phyloP scores from a whole-genome alignment of 2,797 vertebrate species.

The Artibeus jamaicensis region DNA sequence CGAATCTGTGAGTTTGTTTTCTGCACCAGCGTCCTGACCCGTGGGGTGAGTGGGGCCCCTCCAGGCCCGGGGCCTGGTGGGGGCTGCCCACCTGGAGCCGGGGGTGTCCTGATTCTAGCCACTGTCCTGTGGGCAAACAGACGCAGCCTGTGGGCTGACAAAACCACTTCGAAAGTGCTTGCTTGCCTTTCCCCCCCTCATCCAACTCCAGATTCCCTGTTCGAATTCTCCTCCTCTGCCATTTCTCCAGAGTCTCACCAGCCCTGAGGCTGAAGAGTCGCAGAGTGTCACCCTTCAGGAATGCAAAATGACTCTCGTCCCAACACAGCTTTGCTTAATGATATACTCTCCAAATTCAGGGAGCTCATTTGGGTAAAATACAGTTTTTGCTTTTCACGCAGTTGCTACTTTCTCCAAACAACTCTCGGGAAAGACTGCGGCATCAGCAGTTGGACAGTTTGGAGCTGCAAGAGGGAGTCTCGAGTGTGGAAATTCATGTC shows the following conservation, averaged over 20 bases:
- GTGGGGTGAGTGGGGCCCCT: not conserved
- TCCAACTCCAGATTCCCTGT: not conserved
- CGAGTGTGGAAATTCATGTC: slow-evolving; percentile 44
- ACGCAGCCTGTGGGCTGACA: too few species aligned
- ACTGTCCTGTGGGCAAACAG: not conserved
- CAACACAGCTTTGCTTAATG: slow-evolving; percentile 32
- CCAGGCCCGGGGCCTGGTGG: rapidly evolving
- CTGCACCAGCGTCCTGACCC: rapidly evolving
- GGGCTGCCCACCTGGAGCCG: not conserved
- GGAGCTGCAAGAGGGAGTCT: not conserved
- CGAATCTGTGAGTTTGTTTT: not conserved
- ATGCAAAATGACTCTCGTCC: slow-evolving; percentile 25
- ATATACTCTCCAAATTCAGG: slow-evolving; percentile 24
- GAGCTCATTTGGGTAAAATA: slow-evolving; percentile 38
- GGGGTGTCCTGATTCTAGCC: rapidly evolving
- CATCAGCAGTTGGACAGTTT: slow-evolving; percentile 48
- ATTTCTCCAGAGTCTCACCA: not conserved
- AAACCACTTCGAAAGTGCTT: not conserved
- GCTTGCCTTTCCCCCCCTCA: not conserved
- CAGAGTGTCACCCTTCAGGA: slow-evolving; percentile 49
- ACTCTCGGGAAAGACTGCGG: not conserved
- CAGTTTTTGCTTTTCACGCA: not conserved
- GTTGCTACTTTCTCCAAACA: slow-evolving; percentile 49
- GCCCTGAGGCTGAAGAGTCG: not conserved
- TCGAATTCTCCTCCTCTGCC: not conserved